Evolutionary conservation across 64 coral and sea anemone species (phyloP).

Genomic region (Catalaphyllia jardinei): DNA sequence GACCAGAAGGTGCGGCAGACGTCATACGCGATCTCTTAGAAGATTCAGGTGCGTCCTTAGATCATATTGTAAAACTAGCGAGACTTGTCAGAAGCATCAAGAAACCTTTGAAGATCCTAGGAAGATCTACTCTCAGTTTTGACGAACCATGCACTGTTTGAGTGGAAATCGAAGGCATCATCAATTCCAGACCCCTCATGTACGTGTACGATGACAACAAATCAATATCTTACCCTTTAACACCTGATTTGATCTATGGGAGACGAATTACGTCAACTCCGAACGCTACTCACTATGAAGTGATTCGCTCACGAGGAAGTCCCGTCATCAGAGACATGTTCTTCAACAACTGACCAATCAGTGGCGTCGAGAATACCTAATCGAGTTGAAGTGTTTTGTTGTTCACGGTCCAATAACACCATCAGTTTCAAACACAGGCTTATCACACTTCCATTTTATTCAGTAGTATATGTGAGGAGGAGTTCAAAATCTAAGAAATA

Average conservation of each 20-base stretch:
- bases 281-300: conserved; percentile 33
- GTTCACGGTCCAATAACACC: no score
- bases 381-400: not conserved
- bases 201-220: conserved; percentile 46
- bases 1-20: no score
- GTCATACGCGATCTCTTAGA: no score
- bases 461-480: no score
- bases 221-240: conserved; percentile 55
- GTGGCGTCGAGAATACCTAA: conserved; percentile 6
- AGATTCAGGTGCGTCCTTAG: no score
- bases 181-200: conserved; percentile 45
- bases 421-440: no score
- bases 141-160: conserved; percentile 24
- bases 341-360: conserved; percentile 45
- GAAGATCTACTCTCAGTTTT: conserved; percentile 27
- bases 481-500: no score
- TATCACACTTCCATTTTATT: no score
- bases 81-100: conserved; percentile 38
- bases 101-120: conserved; percentile 18
- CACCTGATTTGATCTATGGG: conserved; percentile 48
- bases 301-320: conserved; percentile 45
- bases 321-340: conserved; percentile 43
- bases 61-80: no score
- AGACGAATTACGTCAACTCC: conserved; percentile 30
- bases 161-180: conserved; percentile 21